These are phyloP conservation scores for Hypena proboscidalis DNA, from an alignment of 2,888 invertebrate genomes.

Conservation along the genomic window DNA sequence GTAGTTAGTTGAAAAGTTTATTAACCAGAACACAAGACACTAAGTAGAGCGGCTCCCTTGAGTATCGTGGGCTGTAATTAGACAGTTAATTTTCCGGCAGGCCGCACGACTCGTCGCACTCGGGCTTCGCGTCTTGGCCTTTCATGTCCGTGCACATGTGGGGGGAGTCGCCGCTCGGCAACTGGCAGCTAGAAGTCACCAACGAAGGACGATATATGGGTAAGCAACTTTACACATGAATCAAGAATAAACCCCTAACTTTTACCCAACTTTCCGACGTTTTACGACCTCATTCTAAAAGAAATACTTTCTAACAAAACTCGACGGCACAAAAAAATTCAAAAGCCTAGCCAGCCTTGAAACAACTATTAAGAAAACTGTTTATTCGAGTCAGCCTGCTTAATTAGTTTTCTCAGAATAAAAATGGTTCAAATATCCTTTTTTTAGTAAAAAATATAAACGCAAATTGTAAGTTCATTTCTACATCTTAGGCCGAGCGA, in stretches of 20 bases:
- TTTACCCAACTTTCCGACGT: slow-evolving; percentile 27
- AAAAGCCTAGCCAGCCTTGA: slow-evolving; percentile 27
- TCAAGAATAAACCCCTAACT: slow-evolving; percentile 22
- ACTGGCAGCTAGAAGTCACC: slow-evolving; percentile 98
- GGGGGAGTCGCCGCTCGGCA: slow-evolving; percentile 97
- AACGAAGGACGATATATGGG: slow-evolving; percentile 96
- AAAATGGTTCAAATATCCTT: slow-evolving; percentile 3
- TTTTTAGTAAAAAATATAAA: slow-evolving; percentile 20
- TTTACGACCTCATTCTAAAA: slow-evolving; percentile 35
- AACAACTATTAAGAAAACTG: slow-evolving; percentile 24
- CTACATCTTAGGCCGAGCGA: slow-evolving; percentile 90
- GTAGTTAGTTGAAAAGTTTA: slow-evolving; percentile 28
- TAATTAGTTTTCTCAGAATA: slow-evolving; percentile 3
- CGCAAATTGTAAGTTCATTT: slow-evolving; percentile 35
- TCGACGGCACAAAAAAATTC: slow-evolving; percentile 26
- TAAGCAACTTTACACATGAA: slow-evolving; percentile 69
- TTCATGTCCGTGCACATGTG: slow-evolving; percentile 99
- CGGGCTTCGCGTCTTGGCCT: slow-evolving; percentile 99
- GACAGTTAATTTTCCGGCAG: slow-evolving; percentile 73
- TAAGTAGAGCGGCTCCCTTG: slow-evolving; percentile 37
- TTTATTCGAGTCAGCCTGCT: slow-evolving; percentile 29
- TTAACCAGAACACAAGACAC: slow-evolving; percentile 44
- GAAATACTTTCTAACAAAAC: slow-evolving; percentile 39
- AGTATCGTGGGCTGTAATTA: slow-evolving; percentile 49
- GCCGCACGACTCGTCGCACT: slow-evolving; percentile 94